phyloP scores from a whole-genome alignment of 2,888 invertebrate species.

The Margaritifera margaritifera region DNA sequence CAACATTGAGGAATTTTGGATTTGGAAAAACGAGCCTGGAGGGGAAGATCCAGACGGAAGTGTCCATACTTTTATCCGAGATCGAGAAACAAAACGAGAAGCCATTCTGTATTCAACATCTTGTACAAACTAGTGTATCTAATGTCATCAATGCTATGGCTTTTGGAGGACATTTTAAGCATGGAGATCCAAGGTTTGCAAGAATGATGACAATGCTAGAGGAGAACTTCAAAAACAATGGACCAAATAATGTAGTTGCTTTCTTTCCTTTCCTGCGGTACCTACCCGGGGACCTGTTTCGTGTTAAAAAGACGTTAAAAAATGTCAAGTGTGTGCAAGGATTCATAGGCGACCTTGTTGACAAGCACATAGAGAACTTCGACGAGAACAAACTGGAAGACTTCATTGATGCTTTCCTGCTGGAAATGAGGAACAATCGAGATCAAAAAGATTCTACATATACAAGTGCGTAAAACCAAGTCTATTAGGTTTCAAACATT shows the following conservation, averaged over 20 bases:
- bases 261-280: conserved; percentile 13
- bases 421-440: conserved; percentile 20
- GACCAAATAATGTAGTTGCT: not conserved
- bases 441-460: not conserved
- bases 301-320: conserved; percentile 6
- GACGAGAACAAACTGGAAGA: conserved; percentile 22
- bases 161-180: conserved; percentile 19
- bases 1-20: conserved; percentile 21
- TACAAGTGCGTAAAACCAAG: no score
- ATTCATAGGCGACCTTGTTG: conserved; percentile 10
- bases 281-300: conserved; percentile 21
- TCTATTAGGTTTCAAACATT: no score
- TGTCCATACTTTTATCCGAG: conserved; percentile 4
- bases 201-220: conserved; percentile 4
- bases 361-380: conserved; percentile 19
- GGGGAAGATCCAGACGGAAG: conserved; percentile 16
- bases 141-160: conserved; percentile 22
- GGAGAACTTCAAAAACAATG: conserved; percentile 7
- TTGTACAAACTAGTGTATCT: conserved; percentile 13
- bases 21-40: conserved; percentile 25
- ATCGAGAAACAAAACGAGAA: conserved; percentile 6
- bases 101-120: conserved; percentile 13
- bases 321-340: conserved; percentile 9
- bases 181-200: conserved; percentile 17
- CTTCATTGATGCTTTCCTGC: conserved; percentile 36